Base-by-base conservation (phyloP, 2,113 vertebrate species). In the Zosterops lateralis region DNA sequence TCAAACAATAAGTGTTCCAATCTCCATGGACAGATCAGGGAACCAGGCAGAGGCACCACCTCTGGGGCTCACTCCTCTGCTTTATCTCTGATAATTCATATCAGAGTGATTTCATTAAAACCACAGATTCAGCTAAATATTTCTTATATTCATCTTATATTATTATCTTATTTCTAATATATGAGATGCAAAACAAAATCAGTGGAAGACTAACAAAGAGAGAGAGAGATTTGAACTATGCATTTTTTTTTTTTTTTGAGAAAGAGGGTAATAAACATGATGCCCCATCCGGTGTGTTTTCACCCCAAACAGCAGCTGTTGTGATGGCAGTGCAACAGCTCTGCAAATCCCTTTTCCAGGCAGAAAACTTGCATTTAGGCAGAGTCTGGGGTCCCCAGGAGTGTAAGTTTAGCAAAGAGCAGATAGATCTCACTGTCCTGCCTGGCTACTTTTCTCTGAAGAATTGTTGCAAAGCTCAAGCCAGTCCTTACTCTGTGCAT, bases 401-500 rank as follows among this genome's bases (percentile, higher is more conserved):
- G 16, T 25, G 14, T 6, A 9, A 89, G 18, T 71, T 73, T 54
- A 91, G 68, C 57, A 67, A 74, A 67, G 17, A 81, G 34, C 76
- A 93, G 88, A 20, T 25, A 42, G 15, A 60, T n/a, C 60, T 58
- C 74, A 28, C 17, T 28, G 28, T 73, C 57, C 85, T 73, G 67
- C 72, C 78, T 53, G 50, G 64, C 14, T 83, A 20, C 54, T 74
- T 83, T 40, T 9, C 60, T 36, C 7, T 64, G 75, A 87, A n/a
- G 26, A 56, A 70, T 3, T 13, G 68, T 2, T 13, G 29, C 64
- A 54, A 80, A 66, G 73, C 36, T 70, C 14, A 57, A 73, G 19
- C 5, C 28, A 12, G 10, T 79, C 97, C 99, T 99, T 98, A 99
- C 99, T 99, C 92, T 98, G 97, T 94, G 96, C 89, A 31, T 98